Base-by-base conservation (phyloP, 2,888 invertebrate genomes). In the Parnassius mnemosyne region DNA sequence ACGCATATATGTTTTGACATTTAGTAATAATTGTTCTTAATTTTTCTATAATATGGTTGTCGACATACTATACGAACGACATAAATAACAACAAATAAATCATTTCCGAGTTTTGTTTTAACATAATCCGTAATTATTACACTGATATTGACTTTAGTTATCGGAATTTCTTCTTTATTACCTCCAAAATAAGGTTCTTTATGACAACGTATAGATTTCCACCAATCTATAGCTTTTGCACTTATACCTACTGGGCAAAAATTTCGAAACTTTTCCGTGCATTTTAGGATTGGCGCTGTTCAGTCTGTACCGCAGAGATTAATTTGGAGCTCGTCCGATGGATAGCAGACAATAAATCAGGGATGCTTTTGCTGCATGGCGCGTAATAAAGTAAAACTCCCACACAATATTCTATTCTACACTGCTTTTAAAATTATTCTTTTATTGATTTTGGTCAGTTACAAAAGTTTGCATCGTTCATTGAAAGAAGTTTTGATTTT, bases 321-420 rank as follows among this genome's bases (percentile, higher is more conserved):
- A 76, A 77, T 76, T 71, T 69, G 66, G 63, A 70, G 64, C 68
- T 67, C 60, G 59, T 54, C 59, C 69, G 71, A 73, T 71, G 67
- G 70, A 72, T 69, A 64, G 69, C 68, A 65, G 71, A 68, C 72
- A 61, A 70, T 74, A 73, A 73, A 74, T 75, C 70, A 71, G 65
- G 49, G 42, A 42, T 43, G 43, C 53, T 62, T 64, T 59, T 66
- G 61, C 53, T 57, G 56, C 61, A 57, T 61, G 56, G 46, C 50
- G 55, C 65, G 60, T 65, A 64, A 67, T 60, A 65, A 61, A 65
- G 61, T 61, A 46, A 65, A 63, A 63, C 52, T 57, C 44, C 53
- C 53, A 53, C 59, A 60, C 52, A 56, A 56, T 43, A 41, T 56
- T 51, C 44, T 52, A 57, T 43, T 34, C 50, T 55, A 46, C 25